Evolutionary conservation across 2,888 invertebrate species (phyloP), one percentile per base, ranked within the genome.

Genomic region (Steinernema carpocapsae): DNA sequence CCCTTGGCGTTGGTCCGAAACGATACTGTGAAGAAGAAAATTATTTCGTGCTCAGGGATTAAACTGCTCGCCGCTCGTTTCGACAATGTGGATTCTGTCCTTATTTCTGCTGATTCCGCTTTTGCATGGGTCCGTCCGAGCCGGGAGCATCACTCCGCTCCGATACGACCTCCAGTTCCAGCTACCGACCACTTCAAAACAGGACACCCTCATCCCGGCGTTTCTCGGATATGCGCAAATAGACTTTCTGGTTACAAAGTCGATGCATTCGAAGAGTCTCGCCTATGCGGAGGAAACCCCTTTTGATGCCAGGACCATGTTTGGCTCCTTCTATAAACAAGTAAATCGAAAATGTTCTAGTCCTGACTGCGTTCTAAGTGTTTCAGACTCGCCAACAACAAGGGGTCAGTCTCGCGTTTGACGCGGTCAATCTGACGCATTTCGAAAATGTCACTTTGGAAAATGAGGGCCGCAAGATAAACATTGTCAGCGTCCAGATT

Each of bases 101-200:
- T 64, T 37, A 12, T 29, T 64, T 64, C 26, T 26, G 22, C 24
- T 56, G 22, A 19, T 64, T 26, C 10, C 64, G 4, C 52, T 52
- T 22, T 52, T 52, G 4, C 52, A n/a, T 52, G 52, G 4, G 4
- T 48, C n/a, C 43, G 43, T 14, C 52, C 52, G 2, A 22, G 19
- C 19, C 24, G 24, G 24, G 1, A 52, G 3, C n/a, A 48, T 79
- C 24, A 37, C 73, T 12, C 78, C 78, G 17, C 52, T 78, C 43
- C 78, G 79, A 32, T 79, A 79, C 48, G 80, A 79, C 32, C 52
- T 79, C 46, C 79, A 80, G 64, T 56, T 80, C 29, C 80, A 80
- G 37, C 59, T 80, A 19, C 80, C 80, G n/a, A 80, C 82, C 14
- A 56, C 80, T 14, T 77, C 80, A 4, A 71, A 72, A 2, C 70